Percentiles rank a stretch among this genome's conserved stretches.
These are phyloP conservation scores for Exaiptasia diaphana DNA, from an alignment of 64 coral and sea anemone species.

Conservation along the genomic window DNA sequence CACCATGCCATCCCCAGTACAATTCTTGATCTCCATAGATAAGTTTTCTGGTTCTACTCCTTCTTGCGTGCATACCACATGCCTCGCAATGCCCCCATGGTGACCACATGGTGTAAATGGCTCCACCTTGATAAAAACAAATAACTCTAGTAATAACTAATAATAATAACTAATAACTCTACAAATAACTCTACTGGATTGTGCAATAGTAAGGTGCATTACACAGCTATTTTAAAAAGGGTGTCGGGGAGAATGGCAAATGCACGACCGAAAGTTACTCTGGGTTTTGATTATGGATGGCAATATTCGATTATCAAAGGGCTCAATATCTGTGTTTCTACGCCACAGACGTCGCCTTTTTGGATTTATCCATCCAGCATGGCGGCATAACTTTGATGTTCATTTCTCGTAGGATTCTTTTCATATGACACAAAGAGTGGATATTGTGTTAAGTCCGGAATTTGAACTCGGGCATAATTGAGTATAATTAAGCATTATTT, in stretches of 20 bases:
- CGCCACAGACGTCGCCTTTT: no score
- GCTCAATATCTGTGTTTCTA: no score
- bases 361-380: no score
- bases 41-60: not conserved
- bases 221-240: not conserved
- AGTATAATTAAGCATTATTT: no score
- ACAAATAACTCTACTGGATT: no score
- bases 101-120: slow-evolving; percentile 43
- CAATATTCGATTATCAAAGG: not conserved
- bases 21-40: not conserved
- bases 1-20: not conserved
- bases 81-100: slow-evolving; percentile 23
- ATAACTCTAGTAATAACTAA: not conserved
- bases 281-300: not conserved
- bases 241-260: not conserved
- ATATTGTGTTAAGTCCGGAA: no score
- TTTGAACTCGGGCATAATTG: no score
- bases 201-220: not conserved
- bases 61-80: slow-evolving; percentile 31
- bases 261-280: not conserved
- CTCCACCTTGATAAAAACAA: not conserved
- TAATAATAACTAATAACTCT: no score
- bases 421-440: no score
- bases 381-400: no score
- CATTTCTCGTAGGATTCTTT: no score